These are phyloP conservation scores for Sipha flava DNA, from an alignment of 1,140 invertebrate genomes.

Conservation along the genomic window DNA sequence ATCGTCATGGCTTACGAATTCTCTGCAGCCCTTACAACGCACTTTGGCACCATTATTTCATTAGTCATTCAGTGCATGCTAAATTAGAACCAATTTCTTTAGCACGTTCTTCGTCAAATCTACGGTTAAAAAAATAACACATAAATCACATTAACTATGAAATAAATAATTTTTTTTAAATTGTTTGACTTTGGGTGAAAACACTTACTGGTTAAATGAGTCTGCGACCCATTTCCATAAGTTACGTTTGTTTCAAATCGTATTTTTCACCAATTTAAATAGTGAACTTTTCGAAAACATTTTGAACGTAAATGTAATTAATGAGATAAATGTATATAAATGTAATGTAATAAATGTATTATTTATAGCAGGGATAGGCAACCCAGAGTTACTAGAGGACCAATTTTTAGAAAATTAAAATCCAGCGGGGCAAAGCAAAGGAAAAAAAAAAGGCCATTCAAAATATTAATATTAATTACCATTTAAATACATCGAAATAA, in stretches of 20 bases:
- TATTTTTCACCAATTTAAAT: neutral
- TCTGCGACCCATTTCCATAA: conserved; percentile 19
- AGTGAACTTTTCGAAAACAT: neutral
- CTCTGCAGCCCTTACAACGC: conserved; percentile 52
- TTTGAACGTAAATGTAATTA: too few species aligned
- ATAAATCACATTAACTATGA: neutral
- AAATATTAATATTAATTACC: too few species aligned
- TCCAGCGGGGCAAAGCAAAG: too few species aligned
- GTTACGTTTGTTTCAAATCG: neutral
- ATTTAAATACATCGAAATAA: too few species aligned
- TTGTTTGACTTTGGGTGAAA: neutral
- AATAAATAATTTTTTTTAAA: neutral
- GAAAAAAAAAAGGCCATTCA: too few species aligned
- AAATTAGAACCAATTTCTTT: conserved; percentile 69
- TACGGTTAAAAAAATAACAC: conserved; percentile 1
- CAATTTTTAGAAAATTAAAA: too few species aligned
- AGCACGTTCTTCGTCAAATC: conserved; percentile 49
- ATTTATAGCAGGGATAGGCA: too few species aligned
- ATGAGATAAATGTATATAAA: too few species aligned
- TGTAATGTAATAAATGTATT: too few species aligned
- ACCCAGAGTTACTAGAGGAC: too few species aligned
- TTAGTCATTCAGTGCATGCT: conserved; percentile 84
- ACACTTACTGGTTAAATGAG: neutral
- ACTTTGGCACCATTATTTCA: conserved; percentile 70
- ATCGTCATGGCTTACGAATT: conserved; percentile 62